Evolutionary conservation across 2,888 invertebrate genomes (phyloP).

Genomic region (Eulithis prunata): DNA sequence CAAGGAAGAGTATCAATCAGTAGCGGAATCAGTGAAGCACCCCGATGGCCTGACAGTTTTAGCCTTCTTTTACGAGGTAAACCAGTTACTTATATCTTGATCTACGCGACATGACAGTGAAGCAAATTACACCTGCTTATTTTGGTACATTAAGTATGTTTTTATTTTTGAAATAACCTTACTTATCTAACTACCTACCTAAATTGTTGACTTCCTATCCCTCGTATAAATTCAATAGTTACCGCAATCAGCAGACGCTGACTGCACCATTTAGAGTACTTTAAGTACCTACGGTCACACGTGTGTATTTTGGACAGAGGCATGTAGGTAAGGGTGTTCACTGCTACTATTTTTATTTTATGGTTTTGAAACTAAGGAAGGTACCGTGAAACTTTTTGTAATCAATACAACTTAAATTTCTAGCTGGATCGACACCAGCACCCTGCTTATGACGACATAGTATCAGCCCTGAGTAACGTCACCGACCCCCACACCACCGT

Average conservation of each 20-base stretch:
- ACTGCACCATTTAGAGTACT: neutral
- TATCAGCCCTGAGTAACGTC: constrained; percentile 82
- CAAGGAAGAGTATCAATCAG: constrained; percentile 86
- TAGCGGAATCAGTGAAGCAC: constrained; percentile 86
- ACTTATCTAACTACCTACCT: neutral
- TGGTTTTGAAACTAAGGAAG: too few species aligned
- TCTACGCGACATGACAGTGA: constrained; percentile 18
- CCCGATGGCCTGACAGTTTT: constrained; percentile 91
- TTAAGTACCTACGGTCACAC: too few species aligned
- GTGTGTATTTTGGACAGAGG: too few species aligned
- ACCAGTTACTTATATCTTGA: constrained; percentile 34
- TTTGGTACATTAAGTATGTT: neutral
- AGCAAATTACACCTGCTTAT: constrained; percentile 9
- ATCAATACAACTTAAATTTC: constrained; percentile 29
- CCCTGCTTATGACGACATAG: constrained; percentile 85
- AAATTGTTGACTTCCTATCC: constrained; percentile 9
- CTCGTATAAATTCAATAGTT: constrained; percentile 1
- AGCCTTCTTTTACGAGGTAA: constrained; percentile 91
- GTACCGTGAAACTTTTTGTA: neutral
- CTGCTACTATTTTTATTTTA: too few species aligned
- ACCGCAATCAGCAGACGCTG: constrained; percentile 1
- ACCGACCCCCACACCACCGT: constrained; percentile 80
- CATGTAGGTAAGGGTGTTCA: too few species aligned
- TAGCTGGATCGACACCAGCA: constrained; percentile 80
- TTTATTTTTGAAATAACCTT: constrained; percentile 11